Evolutionary conservation across 2,888 invertebrate genomes (phyloP).

Genomic region (Pachliopta kotzebuea): DNA sequence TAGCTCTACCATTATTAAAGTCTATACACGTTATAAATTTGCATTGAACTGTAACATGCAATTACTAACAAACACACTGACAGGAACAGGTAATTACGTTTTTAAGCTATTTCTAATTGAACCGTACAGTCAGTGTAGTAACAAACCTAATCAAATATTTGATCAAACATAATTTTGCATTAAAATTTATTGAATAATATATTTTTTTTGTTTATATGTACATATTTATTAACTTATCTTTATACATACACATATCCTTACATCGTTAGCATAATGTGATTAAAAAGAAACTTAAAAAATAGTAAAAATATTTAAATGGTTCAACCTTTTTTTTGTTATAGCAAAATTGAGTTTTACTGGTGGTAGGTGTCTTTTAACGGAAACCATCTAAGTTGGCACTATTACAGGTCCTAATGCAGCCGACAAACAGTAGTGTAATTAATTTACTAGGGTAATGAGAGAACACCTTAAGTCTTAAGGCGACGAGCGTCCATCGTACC

Average conservation of each 20-base stretch:
- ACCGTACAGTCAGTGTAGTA: constrained; percentile 5
- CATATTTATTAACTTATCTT: background rate
- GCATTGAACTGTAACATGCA: constrained; percentile 28
- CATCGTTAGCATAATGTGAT: background rate
- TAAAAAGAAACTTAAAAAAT: background rate
- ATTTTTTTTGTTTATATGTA: too few species aligned
- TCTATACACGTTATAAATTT: constrained; percentile 10
- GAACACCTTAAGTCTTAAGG: too few species aligned
- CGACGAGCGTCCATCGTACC: too few species aligned
- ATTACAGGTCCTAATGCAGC: too few species aligned
- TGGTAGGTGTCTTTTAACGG: too few species aligned
- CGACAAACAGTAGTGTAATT: too few species aligned
- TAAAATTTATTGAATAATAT: background rate
- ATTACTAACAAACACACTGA: constrained; percentile 26
- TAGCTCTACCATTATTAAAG: constrained; percentile 5
- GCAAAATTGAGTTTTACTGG: too few species aligned
- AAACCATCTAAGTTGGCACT: too few species aligned
- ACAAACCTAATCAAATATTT: constrained; percentile 18
- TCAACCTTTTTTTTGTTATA: background rate
- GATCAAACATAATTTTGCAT: constrained; percentile 12
- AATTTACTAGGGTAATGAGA: too few species aligned
- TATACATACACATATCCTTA: too few species aligned
- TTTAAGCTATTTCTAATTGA: constrained; percentile 29
- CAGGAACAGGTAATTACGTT: constrained; percentile 28
- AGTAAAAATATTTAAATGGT: background rate